A percentile compares a stretch with the other conserved stretches of the same genome.
These are phyloP conservation scores for Micromussa lordhowensis DNA, from an alignment of 92 coral and sea anemone species.

Conservation along the genomic window DNA sequence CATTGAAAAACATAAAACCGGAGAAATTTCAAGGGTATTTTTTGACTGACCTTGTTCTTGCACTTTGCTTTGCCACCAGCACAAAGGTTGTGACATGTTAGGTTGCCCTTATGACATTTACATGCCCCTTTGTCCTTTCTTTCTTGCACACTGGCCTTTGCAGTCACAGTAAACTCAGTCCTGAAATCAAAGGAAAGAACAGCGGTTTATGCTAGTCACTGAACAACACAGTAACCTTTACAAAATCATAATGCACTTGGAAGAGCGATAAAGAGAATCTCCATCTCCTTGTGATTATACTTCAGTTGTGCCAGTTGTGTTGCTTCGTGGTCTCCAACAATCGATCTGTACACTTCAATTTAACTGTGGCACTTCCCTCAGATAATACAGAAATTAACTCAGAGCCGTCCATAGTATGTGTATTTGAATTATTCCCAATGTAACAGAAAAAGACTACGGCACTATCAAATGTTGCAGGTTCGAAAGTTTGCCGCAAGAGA, in stretches of 20 bases:
- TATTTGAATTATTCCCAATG: not conserved
- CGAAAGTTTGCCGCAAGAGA: no score
- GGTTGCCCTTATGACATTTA: conserved; percentile 9
- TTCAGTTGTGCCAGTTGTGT: not conserved
- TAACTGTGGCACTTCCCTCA: not conserved
- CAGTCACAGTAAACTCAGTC: conserved; percentile 2
- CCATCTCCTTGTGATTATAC: not conserved
- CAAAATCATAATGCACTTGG: not conserved
- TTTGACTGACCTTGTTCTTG: conserved; percentile 1
- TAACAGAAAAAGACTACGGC: no score
- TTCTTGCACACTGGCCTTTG: conserved; percentile 17
- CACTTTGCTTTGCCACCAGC: conserved; percentile 23
- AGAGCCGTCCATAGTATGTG: not conserved
- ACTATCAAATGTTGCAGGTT: no score
- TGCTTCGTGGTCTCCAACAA: conserved; percentile 21
- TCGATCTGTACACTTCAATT: conserved; percentile 34
- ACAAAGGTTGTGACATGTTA: conserved; percentile 14
- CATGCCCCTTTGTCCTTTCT: conserved; percentile 24
- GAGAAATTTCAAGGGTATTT: not conserved
- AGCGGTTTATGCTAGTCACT: not conserved
- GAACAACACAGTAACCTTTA: not conserved
- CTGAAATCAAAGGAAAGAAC: not conserved
- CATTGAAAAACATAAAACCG: not conserved
- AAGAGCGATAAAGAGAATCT: not conserved
- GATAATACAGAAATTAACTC: conserved; percentile 1